Evolutionary conservation across 2,113 vertebrate genomes (phyloP).

Genomic region (Eurystomus gularis): DNA sequence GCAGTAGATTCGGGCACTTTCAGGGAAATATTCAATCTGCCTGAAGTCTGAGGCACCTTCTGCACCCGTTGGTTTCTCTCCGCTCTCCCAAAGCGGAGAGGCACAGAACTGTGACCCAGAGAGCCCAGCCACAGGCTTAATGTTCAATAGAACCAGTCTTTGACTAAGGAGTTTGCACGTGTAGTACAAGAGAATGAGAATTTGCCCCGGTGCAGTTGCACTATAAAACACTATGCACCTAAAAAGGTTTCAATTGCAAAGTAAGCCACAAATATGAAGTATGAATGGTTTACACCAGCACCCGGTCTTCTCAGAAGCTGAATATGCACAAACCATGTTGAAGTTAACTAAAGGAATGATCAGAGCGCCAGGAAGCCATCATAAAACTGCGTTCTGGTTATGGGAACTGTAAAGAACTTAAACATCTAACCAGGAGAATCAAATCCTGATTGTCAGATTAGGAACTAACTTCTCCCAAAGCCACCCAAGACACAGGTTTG

Average conservation of each 20-base stretch:
- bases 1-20: background rate
- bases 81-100: background rate
- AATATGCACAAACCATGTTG: background rate
- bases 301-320: background rate
- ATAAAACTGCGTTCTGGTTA: background rate
- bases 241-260: background rate
- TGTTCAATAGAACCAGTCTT: background rate
- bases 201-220: background rate
- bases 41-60: background rate
- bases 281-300: background rate
- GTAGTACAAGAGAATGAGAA: background rate
- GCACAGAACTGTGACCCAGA: background rate
- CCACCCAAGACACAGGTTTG: background rate
- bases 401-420: background rate
- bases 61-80: background rate
- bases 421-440: background rate
- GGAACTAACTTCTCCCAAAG: background rate
- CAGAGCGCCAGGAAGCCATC: background rate
- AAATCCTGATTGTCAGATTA: background rate
- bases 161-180: background rate
- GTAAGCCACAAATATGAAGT: background rate
- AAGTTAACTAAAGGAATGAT: background rate
- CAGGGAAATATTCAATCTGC: background rate
- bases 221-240: background rate
- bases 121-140: background rate